A percentile compares a stretch with the other conserved stretches of the same genome.
These are phyloP conservation scores for Gymnoscelis rufifasciata DNA, from an alignment of 2,888 invertebrate genomes.

Conservation along the genomic window DNA sequence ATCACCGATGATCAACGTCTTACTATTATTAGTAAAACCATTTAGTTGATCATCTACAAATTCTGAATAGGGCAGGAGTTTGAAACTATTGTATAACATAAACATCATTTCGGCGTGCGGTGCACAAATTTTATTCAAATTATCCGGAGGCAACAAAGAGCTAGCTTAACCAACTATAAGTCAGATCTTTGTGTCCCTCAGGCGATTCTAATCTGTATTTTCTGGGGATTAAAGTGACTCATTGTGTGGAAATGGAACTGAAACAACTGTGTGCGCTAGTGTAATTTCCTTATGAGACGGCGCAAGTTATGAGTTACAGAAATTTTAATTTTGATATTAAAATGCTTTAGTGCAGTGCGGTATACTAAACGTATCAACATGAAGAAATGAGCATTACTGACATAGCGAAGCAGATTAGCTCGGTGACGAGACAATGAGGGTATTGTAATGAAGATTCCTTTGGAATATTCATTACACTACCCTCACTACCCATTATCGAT, in stretches of 20 bases:
- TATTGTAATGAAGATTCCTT: no score
- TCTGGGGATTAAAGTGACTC: conserved; percentile 37
- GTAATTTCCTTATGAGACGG: conserved; percentile 46
- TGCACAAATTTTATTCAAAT: conserved; percentile 49
- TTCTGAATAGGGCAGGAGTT: not conserved
- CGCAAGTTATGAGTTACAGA: conserved; percentile 28
- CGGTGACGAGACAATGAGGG: no score
- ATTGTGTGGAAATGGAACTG: conserved; percentile 42
- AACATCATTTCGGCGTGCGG: not conserved
- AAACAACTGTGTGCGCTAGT: conserved; percentile 47
- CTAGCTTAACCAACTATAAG: conserved; percentile 56
- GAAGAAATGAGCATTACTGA: no score
- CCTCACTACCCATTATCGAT: no score
- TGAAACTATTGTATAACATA: not conserved
- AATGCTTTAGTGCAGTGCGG: no score
- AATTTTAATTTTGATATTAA: no score
- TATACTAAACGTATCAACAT: no score
- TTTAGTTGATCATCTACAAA: not conserved
- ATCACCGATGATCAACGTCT: no score
- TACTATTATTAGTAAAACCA: no score
- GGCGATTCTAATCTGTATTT: conserved; percentile 32
- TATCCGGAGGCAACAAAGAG: conserved; percentile 52
- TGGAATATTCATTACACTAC: no score
- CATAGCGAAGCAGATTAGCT: no score
- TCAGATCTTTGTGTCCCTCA: conserved; percentile 35